Evolutionary conservation across 2,797 vertebrate species (phyloP), one percentile per base, ranked within the genome.

Genomic region (Meriones psammophilus): DNA sequence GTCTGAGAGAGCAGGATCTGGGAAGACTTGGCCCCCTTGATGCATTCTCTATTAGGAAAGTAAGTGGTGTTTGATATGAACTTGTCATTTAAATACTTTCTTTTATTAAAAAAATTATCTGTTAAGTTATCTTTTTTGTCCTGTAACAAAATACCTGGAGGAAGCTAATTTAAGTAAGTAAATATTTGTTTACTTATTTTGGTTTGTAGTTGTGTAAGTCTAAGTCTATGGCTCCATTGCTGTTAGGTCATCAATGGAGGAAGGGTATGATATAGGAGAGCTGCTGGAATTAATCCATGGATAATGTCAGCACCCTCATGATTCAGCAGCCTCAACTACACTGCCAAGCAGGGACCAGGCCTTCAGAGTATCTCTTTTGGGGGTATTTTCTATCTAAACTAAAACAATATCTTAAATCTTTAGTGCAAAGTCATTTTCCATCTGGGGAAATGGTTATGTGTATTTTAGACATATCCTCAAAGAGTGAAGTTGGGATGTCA

Each of bases 41-140:
- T 28, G 2, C 46, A 77, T 20, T 85, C 36, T 69, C 56, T 30
- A 3, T 69, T 71, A 62, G 22, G 22, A 36, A 56, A 71, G 26
- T 74, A 9, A 66, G 28, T 77, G 62, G 28, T 81, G 13, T 14
- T 92, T 54, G 4, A 8, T 91, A 6, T 88, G 4, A 89, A 80
- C 30, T 36, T 71, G 74, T 30, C 50, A 17, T 30, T 56, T 68
- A 80, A 73, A 46, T 94, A 30, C 7, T 62, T 95, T 30, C n/a
- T 71, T 88, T 92, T 84, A 39, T 74, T 92, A n/a, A 92, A 87
- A 83, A 78, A n/a, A 30, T 20, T 76, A 69, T 58, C n/a, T 88
- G 22, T 39, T n/a, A n/a, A n/a, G n/a, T n/a, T 58, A 58, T 24
- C 50, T 73, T 73, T 73, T 73, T 88, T 39, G 68, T 73, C 68